These are phyloP conservation scores for Polietes domitor DNA, from an alignment of 2,888 invertebrate species.

Conservation along the genomic window DNA sequence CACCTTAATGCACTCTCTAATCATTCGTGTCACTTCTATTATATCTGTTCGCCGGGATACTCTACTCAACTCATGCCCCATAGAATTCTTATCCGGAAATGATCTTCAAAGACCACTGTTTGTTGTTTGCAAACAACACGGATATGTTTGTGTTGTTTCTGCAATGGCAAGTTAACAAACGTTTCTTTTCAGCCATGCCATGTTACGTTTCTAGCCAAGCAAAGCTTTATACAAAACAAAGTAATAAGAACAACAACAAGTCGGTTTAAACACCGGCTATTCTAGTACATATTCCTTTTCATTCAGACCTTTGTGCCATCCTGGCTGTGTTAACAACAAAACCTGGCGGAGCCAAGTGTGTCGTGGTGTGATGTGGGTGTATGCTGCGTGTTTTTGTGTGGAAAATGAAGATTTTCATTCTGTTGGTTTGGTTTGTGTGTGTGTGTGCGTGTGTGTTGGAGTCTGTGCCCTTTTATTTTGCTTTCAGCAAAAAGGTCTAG, in stretches of 20 bases:
- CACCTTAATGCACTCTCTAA: not conserved
- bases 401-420: constrained; percentile 19
- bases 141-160: not conserved
- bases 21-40: not conserved
- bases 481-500: constrained; percentile 26
- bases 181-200: constrained; percentile 3
- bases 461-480: constrained; percentile 26
- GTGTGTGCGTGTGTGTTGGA: too few species aligned
- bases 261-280: not conserved
- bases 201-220: not conserved
- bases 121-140: not conserved
- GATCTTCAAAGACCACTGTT: constrained; percentile 11
- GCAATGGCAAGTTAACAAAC: not conserved
- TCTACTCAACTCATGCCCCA: not conserved
- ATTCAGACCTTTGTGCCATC: not conserved
- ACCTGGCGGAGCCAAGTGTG: not conserved
- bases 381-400: not conserved
- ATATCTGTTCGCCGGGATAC: too few species aligned
- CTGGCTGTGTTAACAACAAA: not conserved
- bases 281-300: not conserved
- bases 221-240: not conserved
- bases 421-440: not conserved
- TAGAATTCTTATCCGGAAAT: constrained; percentile 7
- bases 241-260: not conserved
- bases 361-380: not conserved